Conservation (phyloP, 2,888 invertebrate species). For the Lobophora halterata region DNA sequence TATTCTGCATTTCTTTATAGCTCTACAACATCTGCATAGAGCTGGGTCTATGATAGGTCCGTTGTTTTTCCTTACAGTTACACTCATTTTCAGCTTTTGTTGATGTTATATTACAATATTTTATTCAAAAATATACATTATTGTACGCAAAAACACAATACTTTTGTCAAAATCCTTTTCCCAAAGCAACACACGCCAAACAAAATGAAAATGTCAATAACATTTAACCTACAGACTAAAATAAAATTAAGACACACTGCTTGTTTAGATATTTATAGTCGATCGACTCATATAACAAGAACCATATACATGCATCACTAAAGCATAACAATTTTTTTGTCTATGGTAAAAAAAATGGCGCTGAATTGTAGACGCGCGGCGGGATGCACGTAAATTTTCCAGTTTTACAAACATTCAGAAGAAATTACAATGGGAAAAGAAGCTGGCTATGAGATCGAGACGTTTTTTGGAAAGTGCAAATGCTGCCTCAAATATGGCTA, state of each 20-base stretch:
- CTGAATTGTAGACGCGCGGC: too few relatives aligned
- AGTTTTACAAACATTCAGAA: too few relatives aligned
- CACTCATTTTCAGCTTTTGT: constrained; percentile 47
- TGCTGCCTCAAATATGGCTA: constrained; percentile 57
- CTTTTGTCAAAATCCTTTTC: constrained; percentile 2
- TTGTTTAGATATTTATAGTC: too few relatives aligned
- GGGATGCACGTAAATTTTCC: too few relatives aligned
- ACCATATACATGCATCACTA: too few relatives aligned
- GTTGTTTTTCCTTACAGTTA: constrained; percentile 52
- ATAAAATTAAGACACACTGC: background rate
- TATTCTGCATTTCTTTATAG: constrained; percentile 72
- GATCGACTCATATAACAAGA: too few relatives aligned
- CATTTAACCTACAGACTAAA: background rate
- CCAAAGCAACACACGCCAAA: constrained; percentile 12
- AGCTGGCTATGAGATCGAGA: constrained; percentile 42
- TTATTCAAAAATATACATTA: constrained; percentile 9
- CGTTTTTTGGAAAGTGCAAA: constrained; percentile 49
- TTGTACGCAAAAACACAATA: constrained; percentile 23
- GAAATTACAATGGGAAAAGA: constrained; percentile 14
- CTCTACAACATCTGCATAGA: constrained; percentile 68
- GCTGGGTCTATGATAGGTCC: constrained; percentile 70
- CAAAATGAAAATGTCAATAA: constrained; percentile 25
- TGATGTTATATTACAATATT: constrained; percentile 4
- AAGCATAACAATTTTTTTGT: constrained; percentile 2
- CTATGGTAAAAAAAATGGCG: too few relatives aligned